Conservation (phyloP, 1,140 invertebrate species). For the Panulirus ornatus region DNA sequence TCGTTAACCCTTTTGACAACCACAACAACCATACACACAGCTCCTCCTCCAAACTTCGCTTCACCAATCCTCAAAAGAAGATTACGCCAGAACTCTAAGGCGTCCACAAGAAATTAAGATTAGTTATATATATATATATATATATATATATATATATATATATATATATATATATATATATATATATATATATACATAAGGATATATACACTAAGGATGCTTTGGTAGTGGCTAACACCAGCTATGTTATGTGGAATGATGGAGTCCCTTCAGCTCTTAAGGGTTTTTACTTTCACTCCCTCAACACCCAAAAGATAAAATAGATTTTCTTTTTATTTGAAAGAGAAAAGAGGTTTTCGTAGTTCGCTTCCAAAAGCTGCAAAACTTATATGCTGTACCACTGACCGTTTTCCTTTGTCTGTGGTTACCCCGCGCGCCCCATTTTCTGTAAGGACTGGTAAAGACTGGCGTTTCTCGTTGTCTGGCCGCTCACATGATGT, state of each 20-base stretch:
- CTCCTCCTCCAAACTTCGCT: neutral
- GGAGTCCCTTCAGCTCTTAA: no score
- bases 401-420: constrained; percentile 25
- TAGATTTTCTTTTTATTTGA: no score
- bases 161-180: neutral
- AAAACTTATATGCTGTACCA: constrained; percentile 49
- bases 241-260: no score
- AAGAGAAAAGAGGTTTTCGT: constrained; percentile 33
- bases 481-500: no score
- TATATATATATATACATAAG: neutral
- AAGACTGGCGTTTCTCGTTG: no score
- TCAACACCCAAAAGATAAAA: no score
- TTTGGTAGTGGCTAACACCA: constrained; percentile 26
- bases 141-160: neutral
- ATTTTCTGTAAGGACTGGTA: no score
- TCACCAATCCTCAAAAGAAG: no score
- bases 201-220: neutral
- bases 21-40: no score
- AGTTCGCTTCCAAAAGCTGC: constrained; percentile 44
- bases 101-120: neutral
- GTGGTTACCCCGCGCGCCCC: neutral
- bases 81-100: no score
- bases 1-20: no score
- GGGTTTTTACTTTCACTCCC: no score
- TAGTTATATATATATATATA: neutral